Conservation (phyloP, 2,888 invertebrate genomes). For the Octonoba sinensis region DNA sequence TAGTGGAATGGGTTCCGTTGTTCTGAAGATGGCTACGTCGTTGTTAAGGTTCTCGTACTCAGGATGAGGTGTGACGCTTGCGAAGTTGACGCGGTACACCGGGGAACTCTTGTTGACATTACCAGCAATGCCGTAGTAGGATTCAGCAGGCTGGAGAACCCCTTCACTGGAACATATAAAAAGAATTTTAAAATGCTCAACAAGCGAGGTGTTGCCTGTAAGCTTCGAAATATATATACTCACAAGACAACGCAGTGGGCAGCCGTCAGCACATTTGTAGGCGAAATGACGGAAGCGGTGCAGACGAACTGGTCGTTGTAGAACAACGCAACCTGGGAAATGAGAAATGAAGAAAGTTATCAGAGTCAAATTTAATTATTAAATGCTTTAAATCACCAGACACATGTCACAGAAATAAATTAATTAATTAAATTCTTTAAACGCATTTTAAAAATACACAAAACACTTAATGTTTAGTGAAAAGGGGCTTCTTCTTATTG, state of each 20-base stretch:
- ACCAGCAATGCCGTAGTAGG: constrained; percentile 11
- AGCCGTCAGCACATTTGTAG: neutral
- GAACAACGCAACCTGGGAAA: neutral
- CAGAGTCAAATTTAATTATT: no score
- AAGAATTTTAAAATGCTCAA: no score
- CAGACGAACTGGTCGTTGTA: neutral
- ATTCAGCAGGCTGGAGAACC: neutral
- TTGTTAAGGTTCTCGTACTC: neutral
- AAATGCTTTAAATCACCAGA: no score
- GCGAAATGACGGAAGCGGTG: neutral
- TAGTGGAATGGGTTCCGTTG: constrained; percentile 7
- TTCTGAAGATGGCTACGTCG: constrained; percentile 36
- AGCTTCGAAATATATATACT: no score
- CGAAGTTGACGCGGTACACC: neutral
- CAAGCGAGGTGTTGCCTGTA: no score
- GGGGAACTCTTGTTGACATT: neutral
- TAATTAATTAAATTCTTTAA: no score
- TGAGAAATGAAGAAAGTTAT: no score
- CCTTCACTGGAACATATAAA: neutral
- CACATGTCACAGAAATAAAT: no score
- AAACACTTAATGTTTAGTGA: no score
- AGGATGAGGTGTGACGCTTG: neutral
- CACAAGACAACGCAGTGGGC: constrained; percentile 3
- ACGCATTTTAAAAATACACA: no score
- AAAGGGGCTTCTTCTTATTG: no score